Conservation (phyloP, 2,113 vertebrate genomes). For the Pelusios castaneus region DNA sequence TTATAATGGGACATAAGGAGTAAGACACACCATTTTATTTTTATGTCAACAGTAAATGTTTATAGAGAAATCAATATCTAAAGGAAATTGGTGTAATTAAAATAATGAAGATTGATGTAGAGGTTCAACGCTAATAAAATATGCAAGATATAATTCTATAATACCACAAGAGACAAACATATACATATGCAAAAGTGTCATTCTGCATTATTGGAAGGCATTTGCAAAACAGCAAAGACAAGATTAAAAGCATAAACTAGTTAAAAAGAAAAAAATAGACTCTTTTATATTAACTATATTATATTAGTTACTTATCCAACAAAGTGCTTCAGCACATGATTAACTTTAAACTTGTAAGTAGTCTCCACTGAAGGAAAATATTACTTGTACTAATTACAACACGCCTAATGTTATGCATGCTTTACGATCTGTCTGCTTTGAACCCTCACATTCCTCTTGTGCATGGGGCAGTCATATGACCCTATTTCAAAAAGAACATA, state of each 20-base stretch:
- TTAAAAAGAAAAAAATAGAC: not conserved
- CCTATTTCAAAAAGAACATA: not conserved
- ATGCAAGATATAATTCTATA: not conserved
- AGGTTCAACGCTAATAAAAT: constrained; percentile 7
- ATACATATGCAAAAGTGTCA: not conserved
- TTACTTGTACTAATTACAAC: not conserved
- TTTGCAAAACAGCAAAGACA: not conserved
- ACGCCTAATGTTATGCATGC: not conserved
- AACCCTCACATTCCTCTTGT: not conserved
- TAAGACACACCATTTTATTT: not conserved
- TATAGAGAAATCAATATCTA: constrained; percentile 20
- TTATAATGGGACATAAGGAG: not conserved
- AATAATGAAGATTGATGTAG: constrained; percentile 29
- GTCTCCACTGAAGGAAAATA: not conserved
- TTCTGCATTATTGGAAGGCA: not conserved
- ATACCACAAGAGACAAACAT: not conserved
- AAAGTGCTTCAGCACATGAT: fast-evolving
- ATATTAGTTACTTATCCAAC: not conserved
- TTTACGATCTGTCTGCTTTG: not conserved
- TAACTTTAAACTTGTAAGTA: not conserved
- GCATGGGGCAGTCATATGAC: not conserved
- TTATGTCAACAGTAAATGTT: not conserved
- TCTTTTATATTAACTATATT: not conserved
- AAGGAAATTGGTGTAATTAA: not conserved
- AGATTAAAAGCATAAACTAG: not conserved